Percentiles rank a stretch among this genome's conserved stretches.
These are phyloP conservation scores for Venusia cambrica DNA, from an alignment of 2,888 invertebrate species.

Conservation along the genomic window DNA sequence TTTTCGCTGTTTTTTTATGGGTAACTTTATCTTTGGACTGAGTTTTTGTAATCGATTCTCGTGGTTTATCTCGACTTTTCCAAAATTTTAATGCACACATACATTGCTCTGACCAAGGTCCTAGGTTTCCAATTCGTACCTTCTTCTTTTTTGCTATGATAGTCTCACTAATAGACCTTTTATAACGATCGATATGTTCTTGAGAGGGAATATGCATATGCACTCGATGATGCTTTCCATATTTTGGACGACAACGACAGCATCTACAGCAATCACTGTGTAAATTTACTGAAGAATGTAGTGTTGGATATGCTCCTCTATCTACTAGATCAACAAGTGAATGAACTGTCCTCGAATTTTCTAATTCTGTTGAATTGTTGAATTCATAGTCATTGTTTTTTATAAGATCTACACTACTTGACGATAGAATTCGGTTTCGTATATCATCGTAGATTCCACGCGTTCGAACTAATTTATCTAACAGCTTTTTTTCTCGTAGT, in stretches of 20 bases:
- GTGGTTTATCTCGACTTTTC: conserved; percentile 11
- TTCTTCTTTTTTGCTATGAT: conserved; percentile 7
- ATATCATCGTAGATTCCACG: conserved; percentile 49
- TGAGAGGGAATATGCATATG: conserved; percentile 26
- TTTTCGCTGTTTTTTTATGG: conserved; percentile 14
- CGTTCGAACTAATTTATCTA: conserved; percentile 47
- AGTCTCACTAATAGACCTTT: conserved; percentile 6
- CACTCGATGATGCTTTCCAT: conserved; percentile 25
- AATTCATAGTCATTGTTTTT: conserved; percentile 20
- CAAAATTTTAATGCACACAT: conserved; percentile 37
- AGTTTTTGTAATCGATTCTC: conserved; percentile 3
- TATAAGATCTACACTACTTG: conserved; percentile 31
- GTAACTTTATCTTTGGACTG: conserved; percentile 10
- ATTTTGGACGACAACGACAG: conserved; percentile 35
- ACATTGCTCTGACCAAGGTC: conserved; percentile 44
- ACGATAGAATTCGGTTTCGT: conserved; percentile 40
- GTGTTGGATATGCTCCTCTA: conserved; percentile 36
- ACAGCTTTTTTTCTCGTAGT: conserved; percentile 44
- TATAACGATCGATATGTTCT: conserved; percentile 26
- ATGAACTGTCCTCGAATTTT: conserved; percentile 30
- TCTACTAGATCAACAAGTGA: conserved; percentile 42
- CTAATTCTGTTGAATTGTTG: conserved; percentile 12
- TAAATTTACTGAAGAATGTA: conserved; percentile 31
- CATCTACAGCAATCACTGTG: conserved; percentile 44
- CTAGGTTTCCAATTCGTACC: conserved; percentile 26